phyloP scores from a whole-genome alignment of 2,888 invertebrate genomes.

The Thalpophila matura region DNA sequence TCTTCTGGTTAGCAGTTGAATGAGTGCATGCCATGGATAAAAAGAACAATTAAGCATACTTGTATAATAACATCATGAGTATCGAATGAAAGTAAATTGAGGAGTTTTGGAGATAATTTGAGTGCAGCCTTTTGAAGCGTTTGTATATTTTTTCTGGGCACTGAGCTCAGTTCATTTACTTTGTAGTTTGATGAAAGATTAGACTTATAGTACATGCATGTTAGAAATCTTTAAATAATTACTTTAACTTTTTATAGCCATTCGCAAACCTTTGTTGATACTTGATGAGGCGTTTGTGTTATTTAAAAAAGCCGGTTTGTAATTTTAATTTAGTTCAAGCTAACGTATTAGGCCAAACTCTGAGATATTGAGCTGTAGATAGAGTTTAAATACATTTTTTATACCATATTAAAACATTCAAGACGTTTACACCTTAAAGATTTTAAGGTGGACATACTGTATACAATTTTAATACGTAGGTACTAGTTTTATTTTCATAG shows the following conservation, averaged over 20 bases:
- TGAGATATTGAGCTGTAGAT: too few species aligned
- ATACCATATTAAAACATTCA: too few species aligned
- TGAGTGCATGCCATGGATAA: slow-evolving; percentile 74
- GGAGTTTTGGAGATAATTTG: slow-evolving; percentile 42
- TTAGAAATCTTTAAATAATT: background rate
- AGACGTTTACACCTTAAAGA: too few species aligned
- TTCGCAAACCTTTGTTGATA: background rate
- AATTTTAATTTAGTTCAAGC: too few species aligned
- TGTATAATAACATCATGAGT: slow-evolving; percentile 55
- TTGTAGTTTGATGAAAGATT: background rate
- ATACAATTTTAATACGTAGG: background rate
- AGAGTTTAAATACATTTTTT: too few species aligned
- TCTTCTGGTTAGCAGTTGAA: slow-evolving; percentile 81
- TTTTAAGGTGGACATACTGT: too few species aligned
- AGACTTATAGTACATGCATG: background rate
- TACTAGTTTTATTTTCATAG: slow-evolving; percentile 34
- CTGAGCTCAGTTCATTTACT: background rate
- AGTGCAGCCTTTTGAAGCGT: slow-evolving; percentile 6
- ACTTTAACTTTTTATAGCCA: background rate
- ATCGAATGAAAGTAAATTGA: slow-evolving; percentile 59
- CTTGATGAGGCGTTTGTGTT: background rate
- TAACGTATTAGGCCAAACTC: too few species aligned
- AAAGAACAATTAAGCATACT: slow-evolving; percentile 66
- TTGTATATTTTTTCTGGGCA: background rate
- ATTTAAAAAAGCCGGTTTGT: too few species aligned